phyloP scores from a whole-genome alignment of 1,140 invertebrate species.

The Bombus picipes region DNA sequence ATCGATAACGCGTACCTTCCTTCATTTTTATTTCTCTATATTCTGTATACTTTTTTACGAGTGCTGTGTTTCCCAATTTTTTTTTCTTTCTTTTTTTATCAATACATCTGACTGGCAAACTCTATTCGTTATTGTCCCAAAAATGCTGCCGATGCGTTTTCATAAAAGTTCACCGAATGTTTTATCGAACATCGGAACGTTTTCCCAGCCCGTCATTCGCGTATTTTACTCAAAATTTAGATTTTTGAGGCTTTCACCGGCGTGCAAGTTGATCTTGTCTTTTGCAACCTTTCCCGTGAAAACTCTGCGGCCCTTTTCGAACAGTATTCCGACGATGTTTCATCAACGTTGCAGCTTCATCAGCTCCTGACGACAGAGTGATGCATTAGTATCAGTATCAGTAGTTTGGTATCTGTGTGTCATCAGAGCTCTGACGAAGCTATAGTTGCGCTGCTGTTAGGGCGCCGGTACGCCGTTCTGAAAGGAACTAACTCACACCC shows the following conservation, averaged over 20 bases:
- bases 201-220: neutral
- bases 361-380: slow-evolving; percentile 2
- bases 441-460: neutral
- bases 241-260: neutral
- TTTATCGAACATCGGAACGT: slow-evolving; percentile 22
- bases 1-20: neutral
- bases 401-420: slow-evolving; percentile 4
- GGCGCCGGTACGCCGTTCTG: no score
- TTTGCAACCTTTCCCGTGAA: neutral
- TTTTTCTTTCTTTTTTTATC: neutral
- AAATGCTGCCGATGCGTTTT: slow-evolving; percentile 9
- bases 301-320: neutral
- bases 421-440: neutral
- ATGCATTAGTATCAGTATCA: slow-evolving; percentile 16
- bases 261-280: neutral
- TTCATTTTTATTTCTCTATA: neutral
- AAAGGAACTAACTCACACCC: neutral
- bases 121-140: slow-evolving; percentile 10
- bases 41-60: no score
- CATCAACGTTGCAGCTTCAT: slow-evolving; percentile 9
- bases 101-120: neutral
- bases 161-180: slow-evolving; percentile 27
- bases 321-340: neutral
- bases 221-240: neutral
- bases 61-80: neutral